Evolutionary conservation across 1,140 invertebrate genomes (phyloP).

Genomic region (Archivesica marissinica): DNA sequence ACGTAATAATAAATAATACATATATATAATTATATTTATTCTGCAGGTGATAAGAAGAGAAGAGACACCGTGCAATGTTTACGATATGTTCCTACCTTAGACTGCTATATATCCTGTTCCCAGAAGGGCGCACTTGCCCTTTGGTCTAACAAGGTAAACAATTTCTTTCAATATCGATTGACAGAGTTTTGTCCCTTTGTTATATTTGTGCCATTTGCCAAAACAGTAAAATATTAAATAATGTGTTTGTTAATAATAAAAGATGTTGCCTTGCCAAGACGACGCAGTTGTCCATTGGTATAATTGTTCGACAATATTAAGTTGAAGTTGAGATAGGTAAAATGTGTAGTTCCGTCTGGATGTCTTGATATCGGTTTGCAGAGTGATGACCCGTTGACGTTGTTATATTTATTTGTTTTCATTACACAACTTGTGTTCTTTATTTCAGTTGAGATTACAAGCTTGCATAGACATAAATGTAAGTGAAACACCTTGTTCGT

Average conservation of each 20-base stretch:
- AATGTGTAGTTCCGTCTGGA: no score
- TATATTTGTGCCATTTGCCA: not conserved
- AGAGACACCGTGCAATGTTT: constrained; percentile 82
- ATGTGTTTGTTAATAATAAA: no score
- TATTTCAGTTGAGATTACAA: constrained; percentile 79
- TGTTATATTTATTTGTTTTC: not conserved
- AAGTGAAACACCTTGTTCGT: constrained; percentile 67
- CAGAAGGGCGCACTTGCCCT: constrained; percentile 82
- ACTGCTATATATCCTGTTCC: constrained; percentile 80
- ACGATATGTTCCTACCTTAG: constrained; percentile 76
- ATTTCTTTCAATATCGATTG: not conserved
- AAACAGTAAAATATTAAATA: no score
- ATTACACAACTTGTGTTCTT: constrained; percentile 43
- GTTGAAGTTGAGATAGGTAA: no score
- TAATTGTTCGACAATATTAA: no score
- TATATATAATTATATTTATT: not conserved
- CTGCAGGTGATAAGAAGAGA: constrained; percentile 80
- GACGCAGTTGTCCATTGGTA: no score
- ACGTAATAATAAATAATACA: no score
- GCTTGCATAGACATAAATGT: constrained; percentile 81
- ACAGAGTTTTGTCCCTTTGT: not conserved
- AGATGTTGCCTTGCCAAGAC: no score
- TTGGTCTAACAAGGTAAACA: constrained; percentile 80
- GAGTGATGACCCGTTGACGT: no score
- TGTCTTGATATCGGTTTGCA: no score